phyloP scores from a whole-genome alignment of 2,113 vertebrate species.

The Arenaria interpres region DNA sequence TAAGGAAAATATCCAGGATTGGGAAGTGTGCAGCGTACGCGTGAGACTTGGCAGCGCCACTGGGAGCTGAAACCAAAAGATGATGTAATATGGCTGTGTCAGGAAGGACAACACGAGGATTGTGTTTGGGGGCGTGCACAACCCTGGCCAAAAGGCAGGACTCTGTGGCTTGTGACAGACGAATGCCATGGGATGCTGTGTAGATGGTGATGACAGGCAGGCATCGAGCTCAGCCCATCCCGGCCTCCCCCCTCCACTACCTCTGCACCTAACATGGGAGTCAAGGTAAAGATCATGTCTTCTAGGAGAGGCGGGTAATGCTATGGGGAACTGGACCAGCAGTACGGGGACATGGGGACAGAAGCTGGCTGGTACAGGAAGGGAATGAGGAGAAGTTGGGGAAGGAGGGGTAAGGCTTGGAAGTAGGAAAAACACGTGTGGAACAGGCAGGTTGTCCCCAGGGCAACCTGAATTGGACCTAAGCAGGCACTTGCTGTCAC shows the following conservation, averaged over 20 bases:
- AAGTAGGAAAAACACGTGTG: background rate
- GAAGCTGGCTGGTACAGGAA: background rate
- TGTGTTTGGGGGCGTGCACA: background rate
- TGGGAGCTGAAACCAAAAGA: background rate
- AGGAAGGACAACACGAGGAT: background rate
- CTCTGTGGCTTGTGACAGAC: background rate
- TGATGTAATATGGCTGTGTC: fast-evolving
- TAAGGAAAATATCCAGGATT: background rate
- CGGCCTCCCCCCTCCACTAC: background rate
- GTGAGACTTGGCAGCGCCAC: background rate
- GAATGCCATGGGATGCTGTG: fast-evolving
- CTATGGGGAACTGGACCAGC: background rate
- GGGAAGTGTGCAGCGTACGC: background rate
- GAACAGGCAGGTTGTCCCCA: background rate
- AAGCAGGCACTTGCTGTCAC: background rate
- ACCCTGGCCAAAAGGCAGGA: background rate
- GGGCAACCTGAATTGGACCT: background rate
- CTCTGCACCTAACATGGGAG: background rate
- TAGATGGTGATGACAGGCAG: background rate
- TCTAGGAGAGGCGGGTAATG: background rate
- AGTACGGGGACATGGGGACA: background rate
- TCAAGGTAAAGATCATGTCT: fast-evolving
- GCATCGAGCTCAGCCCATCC: background rate
- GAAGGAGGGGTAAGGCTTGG: background rate
- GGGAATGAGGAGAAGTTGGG: background rate